Evolutionary conservation across 1,140 invertebrate genomes (phyloP).

Genomic region (Chironomus striatipennis): DNA sequence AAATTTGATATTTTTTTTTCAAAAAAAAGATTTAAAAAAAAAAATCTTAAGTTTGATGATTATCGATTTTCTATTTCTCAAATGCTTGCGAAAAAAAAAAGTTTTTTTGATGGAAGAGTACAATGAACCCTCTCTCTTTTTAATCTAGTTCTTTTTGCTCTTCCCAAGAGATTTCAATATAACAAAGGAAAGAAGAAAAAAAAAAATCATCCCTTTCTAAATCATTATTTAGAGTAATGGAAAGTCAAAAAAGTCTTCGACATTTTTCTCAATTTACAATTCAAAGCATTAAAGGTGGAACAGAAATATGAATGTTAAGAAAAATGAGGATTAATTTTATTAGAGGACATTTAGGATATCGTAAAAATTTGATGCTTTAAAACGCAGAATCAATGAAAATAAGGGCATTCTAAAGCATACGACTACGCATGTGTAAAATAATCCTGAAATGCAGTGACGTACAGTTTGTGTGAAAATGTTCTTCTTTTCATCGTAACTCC

Average conservation of each 20-base stretch:
- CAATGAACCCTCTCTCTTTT: neutral
- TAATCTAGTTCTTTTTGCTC: neutral
- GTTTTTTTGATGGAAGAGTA: neutral
- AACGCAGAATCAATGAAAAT: constrained; percentile 13
- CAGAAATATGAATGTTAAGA: neutral
- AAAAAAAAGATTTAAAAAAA: too few relatives aligned
- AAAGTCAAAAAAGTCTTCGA: neutral
- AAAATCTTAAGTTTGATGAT: neutral
- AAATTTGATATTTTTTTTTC: neutral
- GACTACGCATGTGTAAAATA: neutral
- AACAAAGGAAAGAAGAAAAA: too few relatives aligned
- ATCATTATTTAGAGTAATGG: neutral
- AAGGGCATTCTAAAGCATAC: constrained; percentile 1
- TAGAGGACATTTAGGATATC: constrained; percentile 6
- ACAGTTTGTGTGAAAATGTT: neutral
- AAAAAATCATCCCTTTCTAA: neutral
- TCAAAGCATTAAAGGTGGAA: neutral
- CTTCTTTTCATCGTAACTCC: neutral
- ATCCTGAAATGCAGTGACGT: neutral
- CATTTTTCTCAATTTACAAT: neutral
- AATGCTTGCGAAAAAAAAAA: too few relatives aligned
- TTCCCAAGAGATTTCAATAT: neutral
- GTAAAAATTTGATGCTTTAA: constrained; percentile 15
- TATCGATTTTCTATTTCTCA: too few relatives aligned
- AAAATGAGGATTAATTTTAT: neutral